phyloP scores from a whole-genome alignment of 2,797 vertebrate genomes.

The Poliocrania exsul region DNA sequence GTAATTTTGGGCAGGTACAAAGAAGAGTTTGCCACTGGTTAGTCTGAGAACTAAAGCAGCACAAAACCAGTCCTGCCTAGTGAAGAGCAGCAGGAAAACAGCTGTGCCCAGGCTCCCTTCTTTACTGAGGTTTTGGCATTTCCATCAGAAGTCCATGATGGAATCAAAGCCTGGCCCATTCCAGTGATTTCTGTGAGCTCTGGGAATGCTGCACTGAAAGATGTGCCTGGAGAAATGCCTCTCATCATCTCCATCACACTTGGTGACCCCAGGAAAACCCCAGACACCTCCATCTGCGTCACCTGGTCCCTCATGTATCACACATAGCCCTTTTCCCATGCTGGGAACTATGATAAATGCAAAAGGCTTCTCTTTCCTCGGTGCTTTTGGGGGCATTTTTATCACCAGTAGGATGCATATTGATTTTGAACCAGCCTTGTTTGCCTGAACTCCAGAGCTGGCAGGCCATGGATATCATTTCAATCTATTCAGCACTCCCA shows the following conservation, averaged over 20 bases:
- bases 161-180: neutral
- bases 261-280: neutral
- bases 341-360: neutral
- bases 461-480: slow-evolving; percentile 22
- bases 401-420: neutral
- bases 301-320: neutral
- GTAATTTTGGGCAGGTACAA: neutral
- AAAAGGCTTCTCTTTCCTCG: neutral
- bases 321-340: neutral
- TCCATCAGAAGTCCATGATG: neutral
- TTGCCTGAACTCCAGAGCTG: neutral
- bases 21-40: neutral
- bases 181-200: neutral
- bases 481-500: slow-evolving; percentile 41
- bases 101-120: neutral
- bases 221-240: neutral
- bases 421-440: neutral
- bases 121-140: neutral
- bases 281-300: neutral
- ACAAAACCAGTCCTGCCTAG: neutral
- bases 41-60: neutral
- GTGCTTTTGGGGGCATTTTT: neutral
- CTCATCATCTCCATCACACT: neutral
- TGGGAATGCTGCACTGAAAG: neutral
- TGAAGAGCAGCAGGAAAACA: neutral